Evolutionary conservation across 1,140 invertebrate genomes (phyloP).

Genomic region (Argopecten irradians): DNA sequence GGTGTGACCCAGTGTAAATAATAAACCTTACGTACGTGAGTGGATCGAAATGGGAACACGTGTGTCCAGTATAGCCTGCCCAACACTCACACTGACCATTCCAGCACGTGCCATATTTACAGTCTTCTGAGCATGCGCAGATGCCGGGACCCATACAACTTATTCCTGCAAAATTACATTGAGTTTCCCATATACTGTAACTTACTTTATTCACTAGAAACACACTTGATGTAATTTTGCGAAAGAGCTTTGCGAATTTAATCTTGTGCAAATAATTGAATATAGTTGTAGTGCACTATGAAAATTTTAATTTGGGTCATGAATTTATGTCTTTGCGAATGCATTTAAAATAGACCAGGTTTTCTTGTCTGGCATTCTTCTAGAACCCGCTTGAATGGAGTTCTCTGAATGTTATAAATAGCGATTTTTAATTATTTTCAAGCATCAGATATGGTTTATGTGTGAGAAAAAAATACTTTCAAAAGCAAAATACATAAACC

Average conservation of each 20-base stretch:
- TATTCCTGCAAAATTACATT: slow-evolving; percentile 35
- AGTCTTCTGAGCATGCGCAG: slow-evolving; percentile 45
- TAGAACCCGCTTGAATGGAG: too few species aligned
- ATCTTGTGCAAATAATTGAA: neutral
- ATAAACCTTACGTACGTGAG: slow-evolving; percentile 45
- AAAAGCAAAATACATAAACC: too few species aligned
- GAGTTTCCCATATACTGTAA: too few species aligned
- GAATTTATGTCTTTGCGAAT: too few species aligned
- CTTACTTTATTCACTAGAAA: too few species aligned
- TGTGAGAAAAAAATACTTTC: too few species aligned
- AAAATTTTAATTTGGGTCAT: neutral
- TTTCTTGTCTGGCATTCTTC: too few species aligned
- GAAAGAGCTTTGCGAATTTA: neutral
- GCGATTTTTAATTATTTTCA: too few species aligned
- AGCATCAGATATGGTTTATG: too few species aligned
- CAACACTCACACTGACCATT: slow-evolving; percentile 60
- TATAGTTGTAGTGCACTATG: neutral
- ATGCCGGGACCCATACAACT: slow-evolving; percentile 54
- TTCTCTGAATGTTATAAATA: too few species aligned
- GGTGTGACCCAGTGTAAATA: neutral
- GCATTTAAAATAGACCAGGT: too few species aligned
- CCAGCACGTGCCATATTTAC: slow-evolving; percentile 56
- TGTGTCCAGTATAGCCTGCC: slow-evolving; percentile 52
- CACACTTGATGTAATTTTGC: too few species aligned
- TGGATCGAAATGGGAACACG: slow-evolving; percentile 42